Evolutionary conservation across 2,888 invertebrate species (phyloP), one percentile per base, ranked within the genome.

Genomic region (Ormyrus thymus): DNA sequence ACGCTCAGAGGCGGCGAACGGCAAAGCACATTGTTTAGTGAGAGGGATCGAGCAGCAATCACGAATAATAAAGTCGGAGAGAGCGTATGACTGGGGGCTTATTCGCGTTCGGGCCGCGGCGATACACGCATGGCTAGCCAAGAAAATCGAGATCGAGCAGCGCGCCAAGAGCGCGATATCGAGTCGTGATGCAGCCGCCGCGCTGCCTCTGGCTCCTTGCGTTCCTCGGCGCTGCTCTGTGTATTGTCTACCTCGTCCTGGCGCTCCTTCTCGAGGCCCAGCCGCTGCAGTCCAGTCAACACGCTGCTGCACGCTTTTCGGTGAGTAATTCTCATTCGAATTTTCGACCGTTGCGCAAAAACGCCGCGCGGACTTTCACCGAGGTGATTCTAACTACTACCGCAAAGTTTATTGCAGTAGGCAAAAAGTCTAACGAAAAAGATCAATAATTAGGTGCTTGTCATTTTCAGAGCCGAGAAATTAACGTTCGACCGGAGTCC

Each of bases 131-230:
- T 87, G 86, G 87, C 82, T 84, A 84, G 83, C 83, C 87, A 87
- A 87, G 87, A 86, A 83, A 86, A 87, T 86, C 87, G 87, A 73
- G 86, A 84, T 82, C 86, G 83, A 50, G 62, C 29, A 29, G 29
- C 29, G 29, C 29, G 29, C 29, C 29, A 29, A 29, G 29, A 29
- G 29, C 29, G 29, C 29, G 29, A 29, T 29, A 29, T 29, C 29
- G 29, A 29, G 29, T 29, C 29, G 29, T 48, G 64, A 48, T 48
- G 50, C 7, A 15, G 48, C n/a, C 15, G 64, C 15, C 13, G 48
- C 64, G 64, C 13, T 13, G 15, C 13, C 64, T 48, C 9, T 15
- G 64, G 2, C n/a, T 6, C n/a, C 64, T 46, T 10, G 46, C 15
- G 48, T 50, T 46, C 13, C 48, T 64, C 64, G 64, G 13, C 15